Evolutionary conservation across 2,797 vertebrate genomes (phyloP).

Genomic region (Sebastes itinus): DNA sequence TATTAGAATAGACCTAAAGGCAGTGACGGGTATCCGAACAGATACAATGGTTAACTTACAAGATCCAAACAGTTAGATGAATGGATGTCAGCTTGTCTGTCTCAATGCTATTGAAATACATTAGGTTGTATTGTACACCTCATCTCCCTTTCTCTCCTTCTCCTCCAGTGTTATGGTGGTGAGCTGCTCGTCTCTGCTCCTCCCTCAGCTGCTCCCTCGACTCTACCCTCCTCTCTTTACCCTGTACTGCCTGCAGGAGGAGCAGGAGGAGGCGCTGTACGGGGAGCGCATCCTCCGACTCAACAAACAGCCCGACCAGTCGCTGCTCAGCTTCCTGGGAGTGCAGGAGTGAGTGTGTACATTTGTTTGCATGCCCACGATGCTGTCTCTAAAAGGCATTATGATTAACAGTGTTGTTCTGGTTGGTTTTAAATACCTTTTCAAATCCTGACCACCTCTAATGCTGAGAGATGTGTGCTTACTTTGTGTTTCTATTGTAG

Average conservation of each 20-base stretch:
- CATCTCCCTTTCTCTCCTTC: conserved; percentile 34
- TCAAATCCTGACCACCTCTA: neutral
- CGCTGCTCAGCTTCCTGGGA: conserved; percentile 92
- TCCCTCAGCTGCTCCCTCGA: conserved; percentile 92
- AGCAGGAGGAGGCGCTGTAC: conserved; percentile 91
- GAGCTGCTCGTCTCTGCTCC: conserved; percentile 91
- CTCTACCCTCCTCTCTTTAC: conserved; percentile 97
- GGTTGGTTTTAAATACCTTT: neutral
- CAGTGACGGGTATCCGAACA: neutral
- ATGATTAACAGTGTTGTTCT: neutral
- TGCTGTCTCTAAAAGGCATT: too few species aligned
- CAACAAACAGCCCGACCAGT: conserved; percentile 92
- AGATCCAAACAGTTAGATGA: neutral
- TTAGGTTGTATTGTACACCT: neutral
- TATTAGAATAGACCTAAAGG: neutral
- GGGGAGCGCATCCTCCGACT: conserved; percentile 94
- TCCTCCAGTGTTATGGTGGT: conserved; percentile 88
- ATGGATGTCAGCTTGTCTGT: neutral
- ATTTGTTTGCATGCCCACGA: neutral
- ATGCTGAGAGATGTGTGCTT: neutral
- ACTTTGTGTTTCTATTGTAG: conserved; percentile 74
- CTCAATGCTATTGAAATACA: neutral
- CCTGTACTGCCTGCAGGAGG: conserved; percentile 93
- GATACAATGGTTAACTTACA: neutral
- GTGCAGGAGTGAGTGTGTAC: conserved; percentile 88